Conservation (phyloP, 2,113 vertebrate genomes). For the Lepus timidus region DNA sequence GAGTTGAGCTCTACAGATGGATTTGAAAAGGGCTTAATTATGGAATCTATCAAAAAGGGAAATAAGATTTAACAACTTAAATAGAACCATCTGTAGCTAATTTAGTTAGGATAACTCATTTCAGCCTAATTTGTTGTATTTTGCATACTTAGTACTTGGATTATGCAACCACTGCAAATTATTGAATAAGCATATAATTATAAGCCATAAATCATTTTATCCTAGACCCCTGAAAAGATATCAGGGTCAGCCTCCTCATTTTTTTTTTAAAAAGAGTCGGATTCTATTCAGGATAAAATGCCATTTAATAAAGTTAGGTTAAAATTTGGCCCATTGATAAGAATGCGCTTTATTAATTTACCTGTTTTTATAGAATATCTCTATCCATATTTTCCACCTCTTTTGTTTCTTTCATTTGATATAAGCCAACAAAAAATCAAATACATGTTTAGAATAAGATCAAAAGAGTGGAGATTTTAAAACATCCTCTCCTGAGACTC, state of each 20-base stretch:
- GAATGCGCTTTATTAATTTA: conserved; percentile 39
- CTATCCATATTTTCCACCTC: conserved; percentile 6
- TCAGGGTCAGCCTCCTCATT: conserved; percentile 6
- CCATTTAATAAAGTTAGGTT: conserved; percentile 48
- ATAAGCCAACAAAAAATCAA: conserved; percentile 63
- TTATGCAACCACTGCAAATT: conserved; percentile 78
- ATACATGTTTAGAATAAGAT: conserved; percentile 63
- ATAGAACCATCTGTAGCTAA: conserved; percentile 79
- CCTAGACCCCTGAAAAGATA: conserved; percentile 38
- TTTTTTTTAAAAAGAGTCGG: background rate
- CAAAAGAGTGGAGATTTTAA: conserved; percentile 57
- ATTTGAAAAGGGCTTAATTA: conserved; percentile 65
- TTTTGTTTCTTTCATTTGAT: conserved; percentile 64
- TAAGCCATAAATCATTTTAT: conserved; percentile 60
- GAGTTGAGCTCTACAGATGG: conserved; percentile 37
- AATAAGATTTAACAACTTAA: conserved; percentile 58
- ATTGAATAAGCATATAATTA: conserved; percentile 77
- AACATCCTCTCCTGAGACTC: background rate
- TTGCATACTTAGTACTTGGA: conserved; percentile 71
- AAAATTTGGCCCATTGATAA: conserved; percentile 15
- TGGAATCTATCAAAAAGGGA: conserved; percentile 72
- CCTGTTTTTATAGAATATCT: conserved; percentile 15
- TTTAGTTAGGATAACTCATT: conserved; percentile 80
- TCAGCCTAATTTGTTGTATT: conserved; percentile 74
- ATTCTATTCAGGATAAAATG: conserved; percentile 57